A percentile compares a stretch with the other conserved stretches of the same genome.
phyloP scores from a whole-genome alignment of 2,888 invertebrate species.

The Lycophotia porphyrea region DNA sequence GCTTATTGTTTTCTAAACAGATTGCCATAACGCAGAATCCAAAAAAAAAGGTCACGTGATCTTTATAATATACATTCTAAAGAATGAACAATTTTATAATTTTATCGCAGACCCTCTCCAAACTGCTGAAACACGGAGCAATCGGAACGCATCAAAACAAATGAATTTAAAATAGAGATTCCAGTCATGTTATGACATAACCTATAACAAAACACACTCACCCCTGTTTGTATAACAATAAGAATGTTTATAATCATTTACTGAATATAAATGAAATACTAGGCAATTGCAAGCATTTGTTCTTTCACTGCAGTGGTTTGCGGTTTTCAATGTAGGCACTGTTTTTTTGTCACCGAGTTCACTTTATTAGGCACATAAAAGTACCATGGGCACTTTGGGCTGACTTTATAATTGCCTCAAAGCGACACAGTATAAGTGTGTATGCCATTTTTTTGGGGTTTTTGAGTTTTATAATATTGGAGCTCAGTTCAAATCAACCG shows the following conservation, averaged over 20 bases:
- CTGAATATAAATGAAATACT: not conserved
- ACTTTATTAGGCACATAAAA: not conserved
- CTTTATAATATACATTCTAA: not conserved
- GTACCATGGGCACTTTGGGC: not conserved
- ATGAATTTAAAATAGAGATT: not conserved
- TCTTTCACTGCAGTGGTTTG: not conserved
- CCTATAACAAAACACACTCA: constrained; percentile 6
- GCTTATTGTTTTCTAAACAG: no score
- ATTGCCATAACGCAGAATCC: no score
- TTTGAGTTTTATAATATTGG: no score
- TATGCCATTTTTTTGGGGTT: no score
- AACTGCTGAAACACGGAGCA: not conserved
- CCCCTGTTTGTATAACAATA: not conserved
- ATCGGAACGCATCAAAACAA: not conserved
- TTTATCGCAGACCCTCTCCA: not conserved
- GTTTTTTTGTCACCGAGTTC: not conserved
- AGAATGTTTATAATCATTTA: not conserved
- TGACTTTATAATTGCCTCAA: not conserved
- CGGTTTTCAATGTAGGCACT: not conserved
- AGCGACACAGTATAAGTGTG: no score
- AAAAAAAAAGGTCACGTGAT: no score
- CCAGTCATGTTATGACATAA: not conserved
- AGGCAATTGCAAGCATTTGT: not conserved
- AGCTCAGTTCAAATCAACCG: no score
- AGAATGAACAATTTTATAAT: not conserved